Base-by-base conservation (phyloP, 2,797 vertebrate genomes). In the Alca torda region DNA sequence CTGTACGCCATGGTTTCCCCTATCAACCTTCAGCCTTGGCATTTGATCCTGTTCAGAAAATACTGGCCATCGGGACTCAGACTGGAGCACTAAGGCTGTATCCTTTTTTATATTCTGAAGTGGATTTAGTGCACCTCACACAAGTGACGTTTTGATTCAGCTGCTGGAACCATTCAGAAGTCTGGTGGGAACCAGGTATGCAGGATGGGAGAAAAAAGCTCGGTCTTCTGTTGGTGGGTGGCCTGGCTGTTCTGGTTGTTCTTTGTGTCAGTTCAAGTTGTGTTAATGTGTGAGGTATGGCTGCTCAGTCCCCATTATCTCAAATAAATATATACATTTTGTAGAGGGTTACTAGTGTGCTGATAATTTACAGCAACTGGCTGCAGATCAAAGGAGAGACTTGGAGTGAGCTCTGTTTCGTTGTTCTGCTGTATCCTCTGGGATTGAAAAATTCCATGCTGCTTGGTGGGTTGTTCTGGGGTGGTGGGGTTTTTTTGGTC, bases 21-120 rank as follows among this genome's bases (percentile, higher is more conserved):
- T 99, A 99, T 96, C 99, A 99, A 92, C 99, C 99, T 56, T 99
- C 99, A 14, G 99, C 99, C 89, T 98, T 99, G 99, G 99, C 99
- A 90, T 99, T 99, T 89, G 99, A 99, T 98, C 99, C 99, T 0
- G 99, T 99, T 90, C 99, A 99, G 99, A 99, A 99, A 98, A 99
- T 99, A 95, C 97, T 99, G 97, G 99, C 99, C 93, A 97, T 99
- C 9, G 99, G 99, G 94, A 99, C 99, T 95, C 99, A 99, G 97
- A 99, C 98, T 76, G 99, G 99, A 97, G 99, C 99, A 95, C 98
- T 99, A 93, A 98, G 99, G 98, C 98, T 99, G 99, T 99, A 99
- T 99, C 99, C 99, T 99, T 99, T 99, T 99, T 98, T 57, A 65
- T 86, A 94, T 73, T 93, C 80, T 90, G 90, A 84, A 95, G 78